phyloP scores from a whole-genome alignment of 1,140 invertebrate species.

The Caenorhabditis remanei region DNA sequence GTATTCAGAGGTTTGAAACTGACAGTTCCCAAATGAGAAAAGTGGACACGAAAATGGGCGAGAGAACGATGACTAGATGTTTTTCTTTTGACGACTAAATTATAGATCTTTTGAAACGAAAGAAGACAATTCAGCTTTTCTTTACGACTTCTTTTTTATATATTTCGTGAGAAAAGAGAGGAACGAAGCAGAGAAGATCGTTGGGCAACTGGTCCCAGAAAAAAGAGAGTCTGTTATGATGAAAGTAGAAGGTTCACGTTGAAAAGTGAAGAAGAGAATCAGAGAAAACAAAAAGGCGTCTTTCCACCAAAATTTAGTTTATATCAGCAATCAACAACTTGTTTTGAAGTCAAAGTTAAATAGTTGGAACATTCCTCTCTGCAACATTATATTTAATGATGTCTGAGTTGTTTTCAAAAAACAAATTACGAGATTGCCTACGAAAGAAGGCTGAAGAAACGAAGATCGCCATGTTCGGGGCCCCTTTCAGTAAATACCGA shows the following conservation, averaged over 20 bases:
- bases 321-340: constrained; percentile 45
- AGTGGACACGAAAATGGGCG: not conserved
- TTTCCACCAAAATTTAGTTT: not conserved
- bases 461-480: not conserved
- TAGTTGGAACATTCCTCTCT: constrained; percentile 3
- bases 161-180: not conserved
- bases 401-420: not conserved
- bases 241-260: constrained; percentile 2
- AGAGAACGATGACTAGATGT: not conserved
- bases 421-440: not conserved
- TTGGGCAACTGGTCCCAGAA: not conserved
- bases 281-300: not conserved
- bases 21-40: not conserved
- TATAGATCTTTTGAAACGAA: constrained; percentile 2
- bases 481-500: not conserved
- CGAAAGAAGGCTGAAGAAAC: not conserved
- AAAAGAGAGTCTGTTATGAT: not conserved
- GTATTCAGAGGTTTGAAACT: not conserved
- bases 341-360: constrained; percentile 40
- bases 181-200: not conserved
- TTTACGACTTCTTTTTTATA: not conserved
- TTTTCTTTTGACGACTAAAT: constrained; percentile 22
- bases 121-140: not conserved
- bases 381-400: constrained; percentile 21
- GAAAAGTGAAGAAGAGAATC: not conserved